Evolutionary conservation across 2,113 vertebrate genomes (phyloP).

Genomic region (Synchiropus splendidus): DNA sequence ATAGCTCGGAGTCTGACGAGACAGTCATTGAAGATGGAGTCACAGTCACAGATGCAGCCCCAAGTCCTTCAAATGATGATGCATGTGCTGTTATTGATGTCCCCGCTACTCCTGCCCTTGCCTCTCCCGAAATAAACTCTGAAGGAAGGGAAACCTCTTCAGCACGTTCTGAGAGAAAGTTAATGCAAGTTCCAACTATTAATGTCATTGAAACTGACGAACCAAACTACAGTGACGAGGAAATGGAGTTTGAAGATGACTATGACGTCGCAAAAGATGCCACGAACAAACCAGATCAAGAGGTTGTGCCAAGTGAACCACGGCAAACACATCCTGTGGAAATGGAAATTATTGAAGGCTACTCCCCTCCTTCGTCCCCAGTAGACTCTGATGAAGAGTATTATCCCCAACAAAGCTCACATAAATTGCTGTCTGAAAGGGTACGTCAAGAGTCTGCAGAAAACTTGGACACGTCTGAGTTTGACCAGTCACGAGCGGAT

Average conservation of each 20-base stretch:
- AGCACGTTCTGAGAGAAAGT: constrained; percentile 38
- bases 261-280: constrained; percentile 38
- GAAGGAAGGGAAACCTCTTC: constrained; percentile 26
- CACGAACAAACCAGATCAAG: constrained; percentile 17
- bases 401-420: constrained; percentile 34
- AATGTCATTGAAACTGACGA: constrained; percentile 72
- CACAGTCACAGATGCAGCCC: constrained; percentile 1
- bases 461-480: constrained; percentile 4
- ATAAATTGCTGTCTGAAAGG: constrained; percentile 15
- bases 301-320: constrained; percentile 14
- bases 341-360: constrained; percentile 51
- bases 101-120: background rate
- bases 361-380: constrained; percentile 52
- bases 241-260: constrained; percentile 44
- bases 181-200: constrained; percentile 67
- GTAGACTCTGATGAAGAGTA: constrained; percentile 50
- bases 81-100: constrained; percentile 13
- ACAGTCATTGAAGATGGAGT: constrained; percentile 76
- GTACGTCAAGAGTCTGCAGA: constrained; percentile 2
- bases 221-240: constrained; percentile 63
- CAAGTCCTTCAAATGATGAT: constrained; percentile 5
- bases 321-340: constrained; percentile 32
- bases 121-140: background rate
- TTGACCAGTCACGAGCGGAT: constrained; percentile 13
- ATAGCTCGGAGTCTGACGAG: constrained; percentile 86